Conservation (phyloP, 1,140 invertebrate genomes). For the Pissodes strobi region DNA sequence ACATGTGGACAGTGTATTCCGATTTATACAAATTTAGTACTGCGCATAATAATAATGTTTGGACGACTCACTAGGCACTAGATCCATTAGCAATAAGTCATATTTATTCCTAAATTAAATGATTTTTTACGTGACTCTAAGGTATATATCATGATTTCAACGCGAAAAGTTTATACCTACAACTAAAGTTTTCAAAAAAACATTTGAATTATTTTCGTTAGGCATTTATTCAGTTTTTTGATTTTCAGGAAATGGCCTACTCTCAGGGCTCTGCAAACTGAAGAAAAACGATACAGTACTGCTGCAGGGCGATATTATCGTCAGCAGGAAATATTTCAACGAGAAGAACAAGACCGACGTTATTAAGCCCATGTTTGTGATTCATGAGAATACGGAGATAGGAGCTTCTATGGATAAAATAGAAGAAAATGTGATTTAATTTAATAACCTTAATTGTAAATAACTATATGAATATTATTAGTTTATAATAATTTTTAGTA, state of each 20-base stretch:
- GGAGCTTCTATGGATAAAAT: not conserved
- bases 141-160: too few relatives aligned
- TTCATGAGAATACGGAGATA: slow-evolving; percentile 19
- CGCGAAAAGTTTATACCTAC: too few relatives aligned
- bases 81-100: too few relatives aligned
- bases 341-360: not conserved
- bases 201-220: not conserved
- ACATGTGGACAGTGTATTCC: too few relatives aligned
- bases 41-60: too few relatives aligned
- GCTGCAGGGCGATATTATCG: slow-evolving; percentile 15
- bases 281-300: slow-evolving; percentile 14
- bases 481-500: not conserved
- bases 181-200: too few relatives aligned
- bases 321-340: slow-evolving; percentile 12
- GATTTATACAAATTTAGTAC: too few relatives aligned
- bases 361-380: slow-evolving; percentile 8
- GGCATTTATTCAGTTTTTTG: not conserved
- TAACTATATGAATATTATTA: not conserved
- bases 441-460: too few relatives aligned
- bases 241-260: not conserved
- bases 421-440: too few relatives aligned
- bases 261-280: slow-evolving; percentile 8
- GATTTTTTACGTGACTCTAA: too few relatives aligned
- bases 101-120: too few relatives aligned
- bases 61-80: too few relatives aligned